Evolutionary conservation across 1,140 invertebrate genomes (phyloP), one percentile per base, ranked within the genome.

Genomic region (Cherax destructor): DNA sequence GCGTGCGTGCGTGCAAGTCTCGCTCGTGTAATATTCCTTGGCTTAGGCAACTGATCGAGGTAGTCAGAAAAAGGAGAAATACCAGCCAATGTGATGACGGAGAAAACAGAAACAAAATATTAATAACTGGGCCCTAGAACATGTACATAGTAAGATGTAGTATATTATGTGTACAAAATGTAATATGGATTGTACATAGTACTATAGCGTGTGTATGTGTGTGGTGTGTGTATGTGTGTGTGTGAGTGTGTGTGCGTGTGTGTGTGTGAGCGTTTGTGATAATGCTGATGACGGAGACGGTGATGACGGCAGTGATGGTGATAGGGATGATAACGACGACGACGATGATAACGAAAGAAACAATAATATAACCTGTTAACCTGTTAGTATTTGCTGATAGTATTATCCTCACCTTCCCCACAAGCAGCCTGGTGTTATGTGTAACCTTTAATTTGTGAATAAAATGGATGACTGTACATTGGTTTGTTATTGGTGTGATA

Each of bases 111-210:
- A 56, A 56, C 7, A 74, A 13, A 74, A 86, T 41, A 41, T 41
- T 41, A 41, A 41, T 76, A 74, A 77, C 84, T 86, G 84, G 84
- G 84, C 84, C 84, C 84, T 86, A 86, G 65, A 76, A 65, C 5
- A 65, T 86, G 84, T 86, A 86, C n/a, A 86, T 86, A 86, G 47
- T 86, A 77, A 65, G n/a, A 30, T 86, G 49, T 74, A 86, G 61
- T 77, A 41, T 50, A 86, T 18, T 77, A 74, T 41, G 72, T 86
- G 84, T 86, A 86, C 84, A 86, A 86, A 85, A 81, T 86, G 84
- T 86, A 86, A 74, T 41, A 86, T 86, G 84, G 72, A 77, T 65
- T 86, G 84, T 86, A 86, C 84, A 86, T 86, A 86, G 84, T 41
- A 74, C 21, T 49, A 72, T 59, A 81, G 52, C 13, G 84, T 77